Base-by-base conservation (phyloP, 1,140 invertebrate genomes). In the Drosophila santomea region DNA sequence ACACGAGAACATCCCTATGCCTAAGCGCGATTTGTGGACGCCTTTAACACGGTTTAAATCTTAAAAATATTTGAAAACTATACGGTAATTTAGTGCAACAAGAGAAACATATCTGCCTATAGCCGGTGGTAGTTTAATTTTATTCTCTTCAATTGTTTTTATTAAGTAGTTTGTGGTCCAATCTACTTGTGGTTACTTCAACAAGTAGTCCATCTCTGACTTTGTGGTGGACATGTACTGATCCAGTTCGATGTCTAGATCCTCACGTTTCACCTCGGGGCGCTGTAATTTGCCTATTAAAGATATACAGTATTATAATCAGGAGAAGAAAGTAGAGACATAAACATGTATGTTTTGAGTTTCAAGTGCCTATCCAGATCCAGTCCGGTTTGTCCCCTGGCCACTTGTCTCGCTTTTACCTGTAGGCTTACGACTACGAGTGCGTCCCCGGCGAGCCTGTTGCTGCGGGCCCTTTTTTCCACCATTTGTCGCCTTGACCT, bases 161-260 rank as follows among this genome's bases (percentile, higher is more conserved):
- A 55, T 36, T 14, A 15, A 45, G 45, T 68, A 73, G 38, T 39
- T 14, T 32, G 32, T 72, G 63, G 55, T 68, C 32, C 23, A 51
- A 48, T 41, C 15, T 11, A 12, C 41, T 28, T 39, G 8, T 15
- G 28, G 51, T 44, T 88, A 90, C 69, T 91, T 91, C 0, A 91
- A 38, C 54, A 91, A 55, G 61, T 74, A 92, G 56, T 91, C 91
- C 85, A 88, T 90, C 28, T 83, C 84, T 6, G 84, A 82, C 60
- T 91, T 92, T 39, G 91, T 91, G 58, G 88, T 92, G 36, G 91
- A 91, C 91, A 92, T 92, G 28, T 92, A 92, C 50, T 91, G 90
- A 79, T 92, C 91, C 25, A 92, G 48, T 43, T 92, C 91, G 51
- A 90, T 91, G 47, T 92, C 91, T 45, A 92, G 52, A 67, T 91